phyloP scores from a whole-genome alignment of 2,888 invertebrate species.

The Synergus umbraculus region DNA sequence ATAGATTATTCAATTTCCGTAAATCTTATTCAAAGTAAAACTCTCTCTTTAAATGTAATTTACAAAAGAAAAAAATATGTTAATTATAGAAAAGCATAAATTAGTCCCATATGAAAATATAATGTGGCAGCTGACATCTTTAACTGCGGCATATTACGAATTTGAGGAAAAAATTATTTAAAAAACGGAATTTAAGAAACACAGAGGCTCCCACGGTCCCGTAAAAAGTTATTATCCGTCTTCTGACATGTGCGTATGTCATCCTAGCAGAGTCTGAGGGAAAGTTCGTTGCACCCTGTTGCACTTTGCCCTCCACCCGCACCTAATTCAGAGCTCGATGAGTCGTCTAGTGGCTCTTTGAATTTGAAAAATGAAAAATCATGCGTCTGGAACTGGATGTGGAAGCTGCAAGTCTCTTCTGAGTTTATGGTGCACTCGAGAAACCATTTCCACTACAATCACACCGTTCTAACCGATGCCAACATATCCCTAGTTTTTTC shows the following conservation, averaged over 20 bases:
- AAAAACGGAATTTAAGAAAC: not conserved
- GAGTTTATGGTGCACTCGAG: constrained; percentile 35
- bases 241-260: constrained; percentile 37
- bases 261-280: constrained; percentile 45
- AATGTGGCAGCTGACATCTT: not conserved
- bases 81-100: too few relatives aligned
- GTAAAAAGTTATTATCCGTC: not conserved
- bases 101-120: too few relatives aligned
- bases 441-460: constrained; percentile 37
- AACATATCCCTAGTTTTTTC: constrained; percentile 12
- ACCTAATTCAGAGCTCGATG: constrained; percentile 55
- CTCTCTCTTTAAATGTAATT: not conserved
- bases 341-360: constrained; percentile 65
- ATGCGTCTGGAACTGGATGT: constrained; percentile 42
- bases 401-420: constrained; percentile 39
- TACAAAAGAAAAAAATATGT: not conserved
- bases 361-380: constrained; percentile 64
- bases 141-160: not conserved
- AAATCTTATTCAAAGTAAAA: not conserved
- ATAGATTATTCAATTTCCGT: not conserved
- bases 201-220: not conserved
- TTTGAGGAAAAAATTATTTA: not conserved
- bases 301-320: constrained; percentile 55
- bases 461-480: constrained; percentile 31
- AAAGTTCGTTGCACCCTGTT: constrained; percentile 63